Evolutionary conservation across 2,888 invertebrate genomes (phyloP), one percentile per base, ranked within the genome.

Genomic region (Lymantria dispar): DNA sequence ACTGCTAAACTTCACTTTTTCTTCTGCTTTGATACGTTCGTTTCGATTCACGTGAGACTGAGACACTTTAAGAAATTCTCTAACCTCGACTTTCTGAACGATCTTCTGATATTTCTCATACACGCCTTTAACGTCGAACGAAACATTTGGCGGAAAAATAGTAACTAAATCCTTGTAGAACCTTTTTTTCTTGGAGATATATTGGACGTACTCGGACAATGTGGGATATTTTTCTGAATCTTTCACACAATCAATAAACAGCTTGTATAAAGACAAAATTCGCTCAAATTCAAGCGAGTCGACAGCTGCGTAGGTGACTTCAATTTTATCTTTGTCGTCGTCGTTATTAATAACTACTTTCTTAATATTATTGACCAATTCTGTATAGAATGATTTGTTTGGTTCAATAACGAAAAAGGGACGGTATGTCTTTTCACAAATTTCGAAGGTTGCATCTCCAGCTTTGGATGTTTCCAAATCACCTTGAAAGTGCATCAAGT

Each of bases 311-410:
- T 13, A 11, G 29, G n/a, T 8, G 42, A 43, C 11, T 43, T 29
- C 0, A 38, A 38, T n/a, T 9, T 30, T n/a, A 13, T 11, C n/a
- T 1, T 12, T 0, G 12, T 38, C 7, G 38, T 38, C 12, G 38
- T 29, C n/a, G 1, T 48, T 30, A 7, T 30, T 14, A 8, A 48
- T 14, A 1, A 0, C 22, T 7, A 41, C 10, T 36, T 41, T 11
- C 13, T 14, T 30, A 7, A 9, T 12, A 9, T 7, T 15, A 33
- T 8, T n/a, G 9, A 43, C 13, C 15, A 48, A 14, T 14, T 43
- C 30, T 38, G 43, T 43, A 12, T 48, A 48, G 31, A 48, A 48
- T 14, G 48, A 48, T 43, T 31, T 48, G 7, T 43, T 30, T 8
- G 43, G 11, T 8, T 39, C 12, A 7, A 30, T 43, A 5, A 38